Base-by-base conservation (phyloP, 2,797 vertebrate species). In the Vultur gryphus region DNA sequence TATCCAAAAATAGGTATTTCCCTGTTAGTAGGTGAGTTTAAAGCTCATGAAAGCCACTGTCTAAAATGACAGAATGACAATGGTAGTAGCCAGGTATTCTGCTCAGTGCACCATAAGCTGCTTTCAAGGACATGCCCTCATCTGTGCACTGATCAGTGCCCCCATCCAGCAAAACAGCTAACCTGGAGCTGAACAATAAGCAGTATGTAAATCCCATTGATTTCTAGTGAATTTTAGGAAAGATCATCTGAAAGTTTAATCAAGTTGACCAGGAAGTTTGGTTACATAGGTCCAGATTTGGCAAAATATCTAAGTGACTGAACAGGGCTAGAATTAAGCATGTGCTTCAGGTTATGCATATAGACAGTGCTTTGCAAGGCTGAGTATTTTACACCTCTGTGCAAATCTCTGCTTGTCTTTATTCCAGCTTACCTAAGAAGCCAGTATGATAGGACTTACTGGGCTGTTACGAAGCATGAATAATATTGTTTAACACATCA, bases 401-500 rank as follows among this genome's bases (percentile, higher is more conserved):
- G 75, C 65, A 92, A 61, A 87, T 23, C 59, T n/a, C 85, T 79
- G 49, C 66, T 55, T 46, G 25, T 16, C 90, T 84, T 44, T 57
- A 24, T 14, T 85, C 48, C 73, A 90, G 57, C 33, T 67, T 39
- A 79, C 75, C 75, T 33, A 33, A 57, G 14, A 65, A 93, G 4
- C 52, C 75, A 90, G 26, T 8, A 33, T 17, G 39, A 43, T 6
- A 66, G 58, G 43, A 29, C 73, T 84, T 11, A 39, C 61, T 75
- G 55, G 44, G 70, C 39, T 84, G 35, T 41, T 82, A 41, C 12
- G 24, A 90, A 71, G 54, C 49, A 28, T 21, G 7, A 81, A 54
- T 71, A 87, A 91, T 58, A 65, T 19, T 51, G 17, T 70, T 92
- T 81, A 94, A 78, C 67, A 52, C 72, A 81, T 78, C 75, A 75